phyloP scores from a whole-genome alignment of 2,797 vertebrate species.

The Malacoraja senta region DNA sequence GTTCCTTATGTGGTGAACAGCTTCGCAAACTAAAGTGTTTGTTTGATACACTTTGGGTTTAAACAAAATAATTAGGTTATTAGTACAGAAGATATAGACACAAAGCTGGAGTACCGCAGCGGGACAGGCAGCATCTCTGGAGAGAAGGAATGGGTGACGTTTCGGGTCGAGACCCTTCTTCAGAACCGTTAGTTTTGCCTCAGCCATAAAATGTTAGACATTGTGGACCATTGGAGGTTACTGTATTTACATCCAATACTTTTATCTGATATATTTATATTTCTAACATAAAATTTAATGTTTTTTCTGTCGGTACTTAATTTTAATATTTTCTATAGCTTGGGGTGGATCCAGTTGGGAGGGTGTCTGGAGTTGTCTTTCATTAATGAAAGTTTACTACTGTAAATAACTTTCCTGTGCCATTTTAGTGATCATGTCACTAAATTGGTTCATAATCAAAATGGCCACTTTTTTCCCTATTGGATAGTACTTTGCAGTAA shows the following conservation, averaged over 20 bases:
- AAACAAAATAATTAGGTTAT: slow-evolving; percentile 1
- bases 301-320: neutral
- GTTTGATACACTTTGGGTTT: neutral
- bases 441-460: neutral
- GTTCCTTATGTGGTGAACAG: neutral
- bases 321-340: neutral
- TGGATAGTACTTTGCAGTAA: slow-evolving; percentile 1
- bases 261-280: neutral
- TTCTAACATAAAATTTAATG: neutral
- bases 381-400: neutral
- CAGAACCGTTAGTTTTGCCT: neutral
- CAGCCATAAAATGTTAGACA: neutral
- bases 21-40: neutral
- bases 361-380: neutral
- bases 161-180: neutral
- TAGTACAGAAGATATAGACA: too few species aligned
- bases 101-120: too few species aligned
- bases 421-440: neutral
- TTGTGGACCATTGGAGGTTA: neutral
- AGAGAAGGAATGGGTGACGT: too few species aligned
- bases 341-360: neutral
- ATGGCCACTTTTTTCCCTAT: neutral
- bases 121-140: too few species aligned
- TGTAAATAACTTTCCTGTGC: too few species aligned
- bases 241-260: neutral